Evolutionary conservation across 1,140 invertebrate species (phyloP).

Genomic region (Ceratina calcarata): DNA sequence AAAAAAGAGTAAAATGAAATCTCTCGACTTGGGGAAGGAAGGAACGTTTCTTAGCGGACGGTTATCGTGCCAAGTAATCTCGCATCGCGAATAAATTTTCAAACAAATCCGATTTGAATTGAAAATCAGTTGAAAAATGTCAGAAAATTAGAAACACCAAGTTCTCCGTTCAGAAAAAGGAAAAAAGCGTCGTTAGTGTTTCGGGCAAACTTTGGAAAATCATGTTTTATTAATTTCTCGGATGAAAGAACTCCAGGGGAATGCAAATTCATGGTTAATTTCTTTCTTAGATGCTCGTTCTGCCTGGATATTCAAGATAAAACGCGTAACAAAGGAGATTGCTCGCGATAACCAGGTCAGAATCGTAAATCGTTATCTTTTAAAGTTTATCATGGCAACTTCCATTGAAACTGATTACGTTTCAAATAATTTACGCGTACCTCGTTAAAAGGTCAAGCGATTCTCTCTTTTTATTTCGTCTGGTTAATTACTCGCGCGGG

Average conservation of each 20-base stretch:
- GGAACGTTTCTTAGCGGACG: background rate
- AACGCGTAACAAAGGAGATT: background rate
- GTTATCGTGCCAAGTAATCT: background rate
- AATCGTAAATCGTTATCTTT: slow-evolving; percentile 36
- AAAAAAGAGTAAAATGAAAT: background rate
- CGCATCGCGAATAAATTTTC: background rate
- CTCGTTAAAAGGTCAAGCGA: slow-evolving; percentile 6
- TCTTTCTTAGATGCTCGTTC: background rate
- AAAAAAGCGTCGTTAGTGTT: background rate
- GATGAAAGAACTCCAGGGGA: background rate
- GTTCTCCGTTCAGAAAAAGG: background rate
- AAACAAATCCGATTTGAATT: background rate
- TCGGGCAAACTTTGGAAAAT: background rate
- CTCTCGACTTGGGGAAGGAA: background rate
- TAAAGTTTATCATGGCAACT: slow-evolving; percentile 33
- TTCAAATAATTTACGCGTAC: slow-evolving; percentile 31
- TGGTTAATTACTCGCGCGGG: slow-evolving; percentile 18
- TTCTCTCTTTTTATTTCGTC: background rate
- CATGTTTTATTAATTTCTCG: slow-evolving; percentile 5
- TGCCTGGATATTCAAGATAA: background rate
- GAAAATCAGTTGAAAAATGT: background rate
- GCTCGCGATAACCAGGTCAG: slow-evolving; percentile 14
- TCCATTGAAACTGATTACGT: slow-evolving; percentile 28
- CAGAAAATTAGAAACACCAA: background rate
- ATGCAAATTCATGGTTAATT: slow-evolving; percentile 9